These are phyloP conservation scores for Stomorhina lunata DNA, from an alignment of 2,888 invertebrate genomes.

Conservation along the genomic window DNA sequence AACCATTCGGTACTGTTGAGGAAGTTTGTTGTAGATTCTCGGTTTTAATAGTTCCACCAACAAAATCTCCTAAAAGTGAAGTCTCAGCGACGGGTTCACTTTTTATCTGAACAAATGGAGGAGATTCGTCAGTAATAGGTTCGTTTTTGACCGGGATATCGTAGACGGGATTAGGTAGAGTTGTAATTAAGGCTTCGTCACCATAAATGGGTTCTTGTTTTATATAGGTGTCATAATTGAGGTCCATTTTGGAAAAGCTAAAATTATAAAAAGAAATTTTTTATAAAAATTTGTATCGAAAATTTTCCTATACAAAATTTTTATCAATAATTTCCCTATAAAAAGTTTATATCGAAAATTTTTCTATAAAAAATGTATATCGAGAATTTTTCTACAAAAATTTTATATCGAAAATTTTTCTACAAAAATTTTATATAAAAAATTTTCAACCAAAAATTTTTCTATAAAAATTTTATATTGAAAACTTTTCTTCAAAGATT, in stretches of 20 bases:
- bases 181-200: conserved; percentile 5
- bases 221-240: conserved; percentile 21
- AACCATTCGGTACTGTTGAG: conserved; percentile 19
- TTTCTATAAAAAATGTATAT: too few relatives aligned
- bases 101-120: conserved; percentile 14
- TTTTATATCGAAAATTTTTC: too few relatives aligned
- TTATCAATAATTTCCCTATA: too few relatives aligned
- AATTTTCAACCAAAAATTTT: too few relatives aligned
- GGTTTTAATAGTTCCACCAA: background rate
- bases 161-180: background rate
- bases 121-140: conserved; percentile 26
- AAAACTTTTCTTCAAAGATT: too few relatives aligned
- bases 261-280: background rate
- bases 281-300: too few relatives aligned
- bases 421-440: too few relatives aligned
- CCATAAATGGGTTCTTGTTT: conserved; percentile 33
- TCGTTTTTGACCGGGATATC: conserved; percentile 44
- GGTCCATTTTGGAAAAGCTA: conserved; percentile 1
- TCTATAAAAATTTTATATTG: too few relatives aligned
- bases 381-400: too few relatives aligned
- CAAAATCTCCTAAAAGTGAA: background rate
- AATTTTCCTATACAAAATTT: too few relatives aligned
- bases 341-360: too few relatives aligned
- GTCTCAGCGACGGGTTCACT: conserved; percentile 6
- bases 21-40: background rate